A percentile compares a stretch with the other conserved stretches of the same genome.
Evolutionary conservation across 2,888 invertebrate species (phyloP).

Genomic region (Machimus rusticus): DNA sequence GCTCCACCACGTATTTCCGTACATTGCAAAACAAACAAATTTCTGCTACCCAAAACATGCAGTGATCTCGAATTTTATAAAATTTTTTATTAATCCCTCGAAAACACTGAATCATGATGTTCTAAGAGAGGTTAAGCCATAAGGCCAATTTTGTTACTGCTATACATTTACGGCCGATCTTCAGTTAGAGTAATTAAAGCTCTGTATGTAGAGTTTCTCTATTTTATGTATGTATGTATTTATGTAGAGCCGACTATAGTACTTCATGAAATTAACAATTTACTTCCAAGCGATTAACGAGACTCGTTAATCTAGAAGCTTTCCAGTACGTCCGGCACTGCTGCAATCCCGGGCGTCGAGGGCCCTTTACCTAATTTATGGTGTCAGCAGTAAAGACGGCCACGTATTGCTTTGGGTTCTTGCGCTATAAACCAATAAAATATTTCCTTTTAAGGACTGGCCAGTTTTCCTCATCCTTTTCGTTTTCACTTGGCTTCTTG

Average conservation of each 20-base stretch:
- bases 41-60: too few species aligned
- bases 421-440: constrained; percentile 35
- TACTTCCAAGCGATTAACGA: constrained; percentile 4
- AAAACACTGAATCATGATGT: not conserved
- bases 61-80: not conserved
- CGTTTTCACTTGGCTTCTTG: not conserved
- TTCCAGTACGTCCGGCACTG: not conserved
- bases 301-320: constrained; percentile 18
- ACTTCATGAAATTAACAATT: constrained; percentile 5
- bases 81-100: not conserved
- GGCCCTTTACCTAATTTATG: constrained; percentile 2
- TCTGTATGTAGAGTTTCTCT: not conserved
- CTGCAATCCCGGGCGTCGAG: not conserved
- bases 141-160: not conserved
- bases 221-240: too few species aligned
- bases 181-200: not conserved
- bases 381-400: constrained; percentile 27
- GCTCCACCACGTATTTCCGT: too few species aligned
- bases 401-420: not conserved
- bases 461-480: not conserved
- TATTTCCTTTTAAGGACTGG: constrained; percentile 8
- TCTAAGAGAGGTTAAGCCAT: not conserved
- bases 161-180: not conserved
- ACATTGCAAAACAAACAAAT: too few species aligned
- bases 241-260: not conserved